Conservation (phyloP, 2,797 vertebrate genomes). For the Gephyroberyx darwinii region DNA sequence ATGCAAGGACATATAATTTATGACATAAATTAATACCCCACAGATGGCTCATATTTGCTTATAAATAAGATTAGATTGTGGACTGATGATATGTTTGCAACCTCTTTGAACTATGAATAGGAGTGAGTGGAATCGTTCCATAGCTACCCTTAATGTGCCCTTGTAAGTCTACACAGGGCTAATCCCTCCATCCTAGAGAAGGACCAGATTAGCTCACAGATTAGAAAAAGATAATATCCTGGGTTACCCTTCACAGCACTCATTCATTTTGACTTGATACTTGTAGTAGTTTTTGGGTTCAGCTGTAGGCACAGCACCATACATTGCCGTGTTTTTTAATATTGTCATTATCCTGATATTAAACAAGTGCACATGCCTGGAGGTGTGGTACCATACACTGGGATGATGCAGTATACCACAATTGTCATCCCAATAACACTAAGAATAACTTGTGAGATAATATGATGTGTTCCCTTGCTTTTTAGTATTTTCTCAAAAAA, state of each 20-base stretch:
- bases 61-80: neutral
- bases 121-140: constrained; percentile 22
- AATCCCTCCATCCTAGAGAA: constrained; percentile 29
- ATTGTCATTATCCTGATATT: too few species aligned
- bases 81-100: neutral
- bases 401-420: neutral
- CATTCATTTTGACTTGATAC: neutral
- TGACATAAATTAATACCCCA: neutral
- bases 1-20: neutral
- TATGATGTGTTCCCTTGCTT: too few species aligned
- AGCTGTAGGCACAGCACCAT: too few species aligned
- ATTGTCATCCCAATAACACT: neutral
- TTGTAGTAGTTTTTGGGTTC: neutral
- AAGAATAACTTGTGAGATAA: too few species aligned
- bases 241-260: constrained; percentile 42
- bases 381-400: too few species aligned
- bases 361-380: too few species aligned
- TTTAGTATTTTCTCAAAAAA: too few species aligned
- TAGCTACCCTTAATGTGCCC: constrained; percentile 43
- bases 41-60: neutral
- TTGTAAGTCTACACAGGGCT: constrained; percentile 22
- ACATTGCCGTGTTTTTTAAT: neutral
- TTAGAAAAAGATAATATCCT: constrained; percentile 35
- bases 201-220: constrained; percentile 53
- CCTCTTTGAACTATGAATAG: constrained; percentile 28